These are phyloP conservation scores for Drosophila pegasa DNA, from an alignment of 2,888 invertebrate genomes.

Conservation along the genomic window DNA sequence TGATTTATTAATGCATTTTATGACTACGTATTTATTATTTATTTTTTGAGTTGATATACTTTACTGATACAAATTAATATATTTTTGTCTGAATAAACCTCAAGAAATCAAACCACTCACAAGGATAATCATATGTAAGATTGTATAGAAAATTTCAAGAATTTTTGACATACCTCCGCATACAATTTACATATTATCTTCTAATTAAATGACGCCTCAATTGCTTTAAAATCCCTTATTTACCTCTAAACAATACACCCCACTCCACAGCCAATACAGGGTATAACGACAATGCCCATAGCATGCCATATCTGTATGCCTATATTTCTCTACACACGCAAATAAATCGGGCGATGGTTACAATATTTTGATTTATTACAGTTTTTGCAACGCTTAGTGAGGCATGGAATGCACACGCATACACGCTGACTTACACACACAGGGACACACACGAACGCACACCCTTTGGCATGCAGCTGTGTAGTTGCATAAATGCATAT, in stretches of 20 bases:
- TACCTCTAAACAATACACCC: not conserved
- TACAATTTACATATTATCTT: too few relatives aligned
- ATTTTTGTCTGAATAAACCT: too few relatives aligned
- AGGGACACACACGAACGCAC: conserved; percentile 11
- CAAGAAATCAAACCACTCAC: too few relatives aligned
- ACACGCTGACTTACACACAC: not conserved
- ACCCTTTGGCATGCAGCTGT: conserved; percentile 20
- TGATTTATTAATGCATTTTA: too few relatives aligned
- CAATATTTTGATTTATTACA: conserved; percentile 54
- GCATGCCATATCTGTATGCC: conserved; percentile 24
- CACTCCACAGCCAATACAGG: not conserved
- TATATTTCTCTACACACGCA: conserved; percentile 45
- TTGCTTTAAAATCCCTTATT: too few relatives aligned
- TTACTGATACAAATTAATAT: too few relatives aligned
- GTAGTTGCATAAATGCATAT: conserved; percentile 42
- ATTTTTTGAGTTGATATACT: too few relatives aligned
- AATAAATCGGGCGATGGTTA: conserved; percentile 40
- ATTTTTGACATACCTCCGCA: too few relatives aligned
- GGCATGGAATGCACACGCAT: conserved; percentile 25
- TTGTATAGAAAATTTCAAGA: too few relatives aligned
- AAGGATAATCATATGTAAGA: too few relatives aligned
- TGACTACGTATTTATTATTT: too few relatives aligned
- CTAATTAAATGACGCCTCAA: too few relatives aligned
- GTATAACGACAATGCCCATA: conserved; percentile 9
- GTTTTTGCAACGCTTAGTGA: conserved; percentile 41